Evolutionary conservation across 2,113 vertebrate genomes (phyloP), one percentile per base, ranked within the genome.

Genomic region (Semicossyphus pulcher): DNA sequence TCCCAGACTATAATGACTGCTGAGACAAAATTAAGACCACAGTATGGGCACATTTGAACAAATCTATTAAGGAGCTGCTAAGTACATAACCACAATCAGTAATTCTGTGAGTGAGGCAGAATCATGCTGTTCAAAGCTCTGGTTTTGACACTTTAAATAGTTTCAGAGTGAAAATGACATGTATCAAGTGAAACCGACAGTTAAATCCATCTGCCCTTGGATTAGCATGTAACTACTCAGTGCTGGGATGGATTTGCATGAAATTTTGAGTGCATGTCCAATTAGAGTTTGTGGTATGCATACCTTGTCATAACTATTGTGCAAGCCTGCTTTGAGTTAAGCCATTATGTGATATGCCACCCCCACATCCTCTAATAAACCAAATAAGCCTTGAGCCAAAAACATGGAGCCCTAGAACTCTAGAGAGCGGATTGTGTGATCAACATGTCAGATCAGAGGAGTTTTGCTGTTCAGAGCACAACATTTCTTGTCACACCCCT

Each of bases 271-370:
- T 57, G 52, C 66, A 12, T 76, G 76, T 83, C 75, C 84, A 83
- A 87, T 89, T 88, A 87, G 44, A 37, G 73, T 65, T 77, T 61
- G 39, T 61, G 52, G 34, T 61, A 44, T 36, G 62, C 41, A 61
- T 74, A 88, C 82, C 72, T 84, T 87, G 84, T 88, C 76, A 80
- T 74, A 67, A 77, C 47, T 79, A 76, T 72, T 76, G 72, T 76
- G 52, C 59, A 29, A 60, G 31, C 51, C 58, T 76, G 66, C 64
- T 80, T 72, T 77, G 80, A 89, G 72, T 72, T 84, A 63, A 88
- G 76, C 76, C 72, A 77, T 78, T 65, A 81, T 82, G 72, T 28
- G 64, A 82, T 75, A 49, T 69, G 73, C 85, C 90, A 67, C 58
- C 76, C 78, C 54, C 72, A 68, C 73, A 72, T 65, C 29, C 56